Evolutionary conservation across 2,113 vertebrate species (phyloP).

Genomic region (Lanius ludovicianus): DNA sequence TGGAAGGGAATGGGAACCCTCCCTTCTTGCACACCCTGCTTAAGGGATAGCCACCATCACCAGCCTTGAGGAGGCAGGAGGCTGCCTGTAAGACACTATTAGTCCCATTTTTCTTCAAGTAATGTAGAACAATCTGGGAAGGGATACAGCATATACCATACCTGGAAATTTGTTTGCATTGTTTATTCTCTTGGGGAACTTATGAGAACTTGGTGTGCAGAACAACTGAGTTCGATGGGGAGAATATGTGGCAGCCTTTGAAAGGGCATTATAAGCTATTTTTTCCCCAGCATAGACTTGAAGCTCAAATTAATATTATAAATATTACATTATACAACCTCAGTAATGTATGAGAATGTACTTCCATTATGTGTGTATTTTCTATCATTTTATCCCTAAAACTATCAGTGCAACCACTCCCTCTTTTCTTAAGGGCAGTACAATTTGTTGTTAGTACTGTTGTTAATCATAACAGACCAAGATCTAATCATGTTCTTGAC

Average conservation of each 20-base stretch:
- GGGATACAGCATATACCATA: neutral
- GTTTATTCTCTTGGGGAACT: neutral
- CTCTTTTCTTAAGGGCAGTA: neutral
- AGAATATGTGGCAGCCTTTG: neutral
- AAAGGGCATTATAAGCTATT: neutral
- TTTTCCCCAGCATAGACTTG: neutral
- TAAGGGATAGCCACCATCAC: rapidly evolving
- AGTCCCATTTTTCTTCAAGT: neutral
- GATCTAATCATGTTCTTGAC: neutral
- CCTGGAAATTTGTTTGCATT: neutral
- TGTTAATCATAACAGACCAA: neutral
- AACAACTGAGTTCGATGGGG: neutral
- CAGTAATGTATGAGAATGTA: neutral
- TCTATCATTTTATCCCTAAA: neutral
- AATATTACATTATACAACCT: neutral
- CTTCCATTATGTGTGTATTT: neutral
- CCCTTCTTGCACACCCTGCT: neutral
- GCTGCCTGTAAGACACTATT: neutral
- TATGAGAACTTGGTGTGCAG: neutral
- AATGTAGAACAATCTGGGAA: neutral
- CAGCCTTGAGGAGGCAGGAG: neutral
- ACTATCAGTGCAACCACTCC: neutral
- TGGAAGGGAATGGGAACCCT: neutral
- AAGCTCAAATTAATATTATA: neutral
- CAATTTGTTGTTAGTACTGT: neutral